Conservation (phyloP, 2,888 invertebrate species). For the Nephrotoma flavescens region DNA sequence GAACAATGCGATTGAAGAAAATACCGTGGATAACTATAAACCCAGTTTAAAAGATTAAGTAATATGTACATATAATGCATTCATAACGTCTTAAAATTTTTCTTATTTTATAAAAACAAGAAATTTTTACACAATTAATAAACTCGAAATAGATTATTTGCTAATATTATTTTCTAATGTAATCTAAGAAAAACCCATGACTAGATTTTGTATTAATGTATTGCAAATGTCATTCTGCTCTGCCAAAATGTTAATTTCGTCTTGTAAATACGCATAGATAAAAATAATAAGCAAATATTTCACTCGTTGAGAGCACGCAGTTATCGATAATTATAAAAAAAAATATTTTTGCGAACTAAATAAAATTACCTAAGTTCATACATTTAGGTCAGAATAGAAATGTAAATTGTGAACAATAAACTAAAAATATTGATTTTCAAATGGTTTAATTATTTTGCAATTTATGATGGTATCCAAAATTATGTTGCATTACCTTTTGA, state of each 20-base stretch:
- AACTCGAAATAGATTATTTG: background rate
- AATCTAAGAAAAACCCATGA: background rate
- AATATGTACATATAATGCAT: no score
- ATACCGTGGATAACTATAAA: no score
- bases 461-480: background rate
- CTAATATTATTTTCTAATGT: background rate
- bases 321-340: background rate
- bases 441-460: background rate
- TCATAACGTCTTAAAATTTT: no score
- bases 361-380: background rate
- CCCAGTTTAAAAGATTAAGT: no score
- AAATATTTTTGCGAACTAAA: background rate
- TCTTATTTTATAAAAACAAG: no score
- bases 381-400: background rate
- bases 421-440: background rate
- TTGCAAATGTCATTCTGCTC: background rate
- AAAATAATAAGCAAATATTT: background rate
- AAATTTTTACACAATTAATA: background rate
- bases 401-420: background rate
- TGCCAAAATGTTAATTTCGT: background rate
- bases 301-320: background rate
- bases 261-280: background rate
- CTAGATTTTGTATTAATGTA: background rate
- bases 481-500: background rate
- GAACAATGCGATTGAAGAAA: no score